Evolutionary conservation across 2,113 vertebrate species (phyloP), one percentile per base, ranked within the genome.

Genomic region (Epinephelus moara): DNA sequence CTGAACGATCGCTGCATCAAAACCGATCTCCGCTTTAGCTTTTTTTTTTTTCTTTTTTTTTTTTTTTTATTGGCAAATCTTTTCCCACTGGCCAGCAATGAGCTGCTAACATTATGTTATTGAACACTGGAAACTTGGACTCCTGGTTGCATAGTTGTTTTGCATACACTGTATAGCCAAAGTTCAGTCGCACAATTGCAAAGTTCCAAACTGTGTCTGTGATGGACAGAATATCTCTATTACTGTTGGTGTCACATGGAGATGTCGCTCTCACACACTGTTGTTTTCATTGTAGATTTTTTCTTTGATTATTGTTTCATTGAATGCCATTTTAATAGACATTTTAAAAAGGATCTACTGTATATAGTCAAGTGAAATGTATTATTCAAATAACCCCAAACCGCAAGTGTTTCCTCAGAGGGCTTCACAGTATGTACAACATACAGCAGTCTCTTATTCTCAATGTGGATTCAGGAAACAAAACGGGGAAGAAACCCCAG

Each of bases 61-160:
- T 42, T 40, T n/a, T n/a, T n/a, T n/a, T n/a, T n/a, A n/a, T n/a
- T 42, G 53, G 21, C 45, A 13, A 61, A 10, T 17, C 14, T 53
- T 79, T 53, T 17, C 23, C 42, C 53, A 7, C 45, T 64, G 72
- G 70, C 62, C 40, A 23, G 50, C 56, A 73, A 18, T 6, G 18
- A 45, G 57, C 27, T 70, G 63, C 80, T 69, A 63, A 17, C 27
- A 62, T 88, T 64, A 75, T 68, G 67, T 57, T 82, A 70, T 33
- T 72, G 25, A 80, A 82, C 50, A 25, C 52, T 78, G 80, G 73
- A 77, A 69, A 80, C 69, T 75, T 70, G 25, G 72, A 81, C 33
- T 11, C 57, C 30, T 57, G 11, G 47, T 55, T 57, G 63, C 61
- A 40, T 78, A 30, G 85, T 80, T 85, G 72, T 73, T 81, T 75